phyloP scores from a whole-genome alignment of 2,888 invertebrate genomes.

The Clepsis dumicolana region DNA sequence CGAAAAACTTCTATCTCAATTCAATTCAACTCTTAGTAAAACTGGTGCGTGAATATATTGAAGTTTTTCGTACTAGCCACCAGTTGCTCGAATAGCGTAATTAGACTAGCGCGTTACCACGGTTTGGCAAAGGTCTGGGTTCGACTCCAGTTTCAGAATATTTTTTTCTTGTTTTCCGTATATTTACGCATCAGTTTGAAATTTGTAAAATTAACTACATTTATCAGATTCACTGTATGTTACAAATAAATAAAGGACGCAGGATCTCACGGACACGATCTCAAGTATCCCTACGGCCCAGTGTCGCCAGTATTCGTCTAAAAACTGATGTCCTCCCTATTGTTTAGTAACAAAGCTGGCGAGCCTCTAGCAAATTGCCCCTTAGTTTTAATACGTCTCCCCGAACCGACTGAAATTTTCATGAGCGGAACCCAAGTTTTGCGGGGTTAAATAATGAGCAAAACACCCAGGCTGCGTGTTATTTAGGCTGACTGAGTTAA shows the following conservation, averaged over 20 bases:
- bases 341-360: constrained; percentile 1
- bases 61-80: too few relatives aligned
- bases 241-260: not conserved
- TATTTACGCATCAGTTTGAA: too few relatives aligned
- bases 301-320: not conserved
- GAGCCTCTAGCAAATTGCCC: constrained; percentile 12
- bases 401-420: constrained; percentile 17
- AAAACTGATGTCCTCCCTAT: not conserved
- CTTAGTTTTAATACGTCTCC: constrained; percentile 12
- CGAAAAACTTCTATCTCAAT: too few relatives aligned
- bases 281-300: not conserved
- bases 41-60: too few relatives aligned
- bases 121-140: too few relatives aligned
- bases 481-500: not conserved
- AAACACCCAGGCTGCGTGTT: not conserved
- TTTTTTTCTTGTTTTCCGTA: too few relatives aligned
- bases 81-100: too few relatives aligned
- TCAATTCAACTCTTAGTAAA: too few relatives aligned
- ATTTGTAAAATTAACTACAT: too few relatives aligned
- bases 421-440: constrained; percentile 5
- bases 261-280: too few relatives aligned
- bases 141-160: too few relatives aligned
- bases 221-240: constrained; percentile 34
- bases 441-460: constrained; percentile 14
- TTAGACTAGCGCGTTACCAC: too few relatives aligned